phyloP scores from a whole-genome alignment of 2,113 vertebrate species.

The Collichthys lucidus region DNA sequence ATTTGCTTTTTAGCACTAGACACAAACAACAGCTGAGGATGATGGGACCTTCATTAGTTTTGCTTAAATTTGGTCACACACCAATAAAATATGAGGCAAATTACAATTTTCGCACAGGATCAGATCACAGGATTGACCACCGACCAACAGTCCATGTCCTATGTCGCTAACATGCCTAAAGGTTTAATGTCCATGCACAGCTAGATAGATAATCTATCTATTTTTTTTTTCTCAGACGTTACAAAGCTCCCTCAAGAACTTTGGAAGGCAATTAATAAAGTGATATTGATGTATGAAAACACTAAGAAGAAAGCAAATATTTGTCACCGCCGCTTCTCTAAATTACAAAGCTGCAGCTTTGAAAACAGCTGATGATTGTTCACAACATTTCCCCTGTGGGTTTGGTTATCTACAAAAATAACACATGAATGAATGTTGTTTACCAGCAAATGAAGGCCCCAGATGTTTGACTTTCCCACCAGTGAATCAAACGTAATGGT shows the following conservation, averaged over 20 bases:
- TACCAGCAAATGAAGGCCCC: conserved; percentile 20
- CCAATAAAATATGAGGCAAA: not conserved
- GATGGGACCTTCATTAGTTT: not conserved
- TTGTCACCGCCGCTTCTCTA: not conserved
- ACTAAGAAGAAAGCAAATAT: not conserved
- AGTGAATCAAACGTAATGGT: conserved; percentile 5
- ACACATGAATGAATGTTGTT: conserved; percentile 30
- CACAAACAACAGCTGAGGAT: not conserved
- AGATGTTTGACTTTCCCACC: conserved; percentile 27
- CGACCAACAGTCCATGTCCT: too few species aligned
- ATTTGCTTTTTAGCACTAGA: not conserved
- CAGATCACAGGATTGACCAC: not conserved
- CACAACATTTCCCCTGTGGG: not conserved
- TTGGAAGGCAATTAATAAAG: not conserved
- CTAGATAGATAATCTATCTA: not conserved
- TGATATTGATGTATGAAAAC: not conserved
- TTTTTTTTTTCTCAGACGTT: not conserved
- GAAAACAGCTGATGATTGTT: conserved; percentile 26
- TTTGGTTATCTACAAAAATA: conserved; percentile 26
- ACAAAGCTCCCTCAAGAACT: not conserved
- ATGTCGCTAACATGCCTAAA: not conserved
- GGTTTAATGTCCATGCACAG: not conserved
- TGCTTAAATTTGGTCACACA: not conserved
- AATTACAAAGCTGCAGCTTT: not conserved
- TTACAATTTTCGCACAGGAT: too few species aligned